phyloP scores from a whole-genome alignment of 1,140 invertebrate species.

The Lepidurus apus region DNA sequence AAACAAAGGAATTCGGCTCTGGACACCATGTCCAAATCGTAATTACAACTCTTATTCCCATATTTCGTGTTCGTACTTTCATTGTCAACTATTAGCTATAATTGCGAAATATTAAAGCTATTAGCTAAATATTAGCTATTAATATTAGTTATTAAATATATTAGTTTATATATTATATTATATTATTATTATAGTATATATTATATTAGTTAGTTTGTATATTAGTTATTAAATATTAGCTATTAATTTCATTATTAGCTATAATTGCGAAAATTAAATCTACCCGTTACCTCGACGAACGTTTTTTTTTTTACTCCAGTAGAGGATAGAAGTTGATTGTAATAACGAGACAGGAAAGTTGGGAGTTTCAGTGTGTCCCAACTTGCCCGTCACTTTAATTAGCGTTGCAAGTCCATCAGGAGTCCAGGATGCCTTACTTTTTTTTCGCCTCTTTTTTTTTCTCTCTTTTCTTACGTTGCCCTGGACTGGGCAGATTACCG shows the following conservation, averaged over 20 bases:
- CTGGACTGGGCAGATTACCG: not conserved
- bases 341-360: not conserved
- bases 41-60: not conserved
- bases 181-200: too few species aligned
- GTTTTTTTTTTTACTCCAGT: not conserved
- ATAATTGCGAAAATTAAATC: too few species aligned
- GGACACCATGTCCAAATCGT: conserved; percentile 5
- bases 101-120: too few species aligned
- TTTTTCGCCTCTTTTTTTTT: not conserved
- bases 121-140: not conserved
- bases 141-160: not conserved
- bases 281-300: too few species aligned
- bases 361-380: not conserved
- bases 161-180: too few species aligned
- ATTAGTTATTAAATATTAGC: too few species aligned
- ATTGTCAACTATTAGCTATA: not conserved
- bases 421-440: not conserved
- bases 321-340: not conserved
- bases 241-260: not conserved
- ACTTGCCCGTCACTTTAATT: not conserved
- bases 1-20: not conserved
- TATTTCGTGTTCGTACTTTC: not conserved
- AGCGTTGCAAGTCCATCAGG: not conserved
- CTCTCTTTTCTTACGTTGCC: not conserved
- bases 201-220: too few species aligned